Base-by-base conservation (phyloP, 2,888 invertebrate genomes). In the Apoda limacodes region DNA sequence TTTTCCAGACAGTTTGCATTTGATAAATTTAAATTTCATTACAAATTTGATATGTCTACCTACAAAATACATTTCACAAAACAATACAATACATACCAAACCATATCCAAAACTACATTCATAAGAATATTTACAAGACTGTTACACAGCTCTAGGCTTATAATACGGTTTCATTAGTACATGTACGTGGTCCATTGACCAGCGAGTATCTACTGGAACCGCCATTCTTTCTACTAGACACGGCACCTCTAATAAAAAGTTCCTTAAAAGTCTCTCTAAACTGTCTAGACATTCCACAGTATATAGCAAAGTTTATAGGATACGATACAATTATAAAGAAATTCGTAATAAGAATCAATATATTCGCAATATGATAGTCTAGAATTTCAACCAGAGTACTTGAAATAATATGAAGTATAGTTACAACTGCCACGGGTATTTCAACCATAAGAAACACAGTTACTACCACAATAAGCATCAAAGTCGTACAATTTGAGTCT, bases 271-370 rank as follows among this genome's bases (percentile, higher is more conserved):
- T 96, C 62, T 95, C 94, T 28, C 97, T 83, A 66, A 97, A 97
- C 62, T 93, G 94, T 17, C 93, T 82, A 17, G 93, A 94, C 97
- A 97, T 98, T 12, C 95, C 95, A 62, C 95, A 96, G 58, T 97
- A 97, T 43, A 96, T 95, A 37, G 94, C 95, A 55, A 97, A 96
- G 65, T 96, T 95, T 34, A 95, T 89, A 7, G 95, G 95, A 68
- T 95, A 95, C 25, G 93, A 93, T 21, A 94, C 85, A 35, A 95
- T 89, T 37, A 97, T 92, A 61, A 93, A 90, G 72, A 96, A 94
- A 75, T 96, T 96, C 7, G 93, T 93, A 55, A 93, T 87, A 38
- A 91, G 64, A 34, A 93, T 89, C 39, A 92, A 82, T 12, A 89
- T 84, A 56, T 91, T 91, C 9, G 91, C 90, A 29, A 90, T 85